Evolutionary conservation across 2,797 vertebrate genomes (phyloP).

Genomic region (Echeneis naucrates): DNA sequence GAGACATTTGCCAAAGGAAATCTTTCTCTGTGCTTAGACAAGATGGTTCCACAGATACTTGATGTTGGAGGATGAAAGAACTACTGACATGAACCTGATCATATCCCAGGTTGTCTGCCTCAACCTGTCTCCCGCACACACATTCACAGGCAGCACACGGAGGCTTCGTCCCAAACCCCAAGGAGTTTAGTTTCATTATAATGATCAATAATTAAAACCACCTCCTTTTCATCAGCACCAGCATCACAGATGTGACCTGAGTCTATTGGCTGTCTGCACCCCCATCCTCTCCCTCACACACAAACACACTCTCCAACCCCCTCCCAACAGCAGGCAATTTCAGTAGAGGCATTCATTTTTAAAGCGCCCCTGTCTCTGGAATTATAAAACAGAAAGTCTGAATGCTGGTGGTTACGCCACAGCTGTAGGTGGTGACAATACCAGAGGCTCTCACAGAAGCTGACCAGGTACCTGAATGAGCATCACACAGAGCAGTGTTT

Average conservation of each 20-base stretch:
- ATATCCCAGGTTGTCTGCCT: background rate
- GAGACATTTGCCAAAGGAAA: conserved; percentile 1
- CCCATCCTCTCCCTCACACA: conserved; percentile 24
- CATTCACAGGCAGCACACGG: background rate
- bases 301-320: conserved; percentile 10
- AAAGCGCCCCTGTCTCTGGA: conserved; percentile 65
- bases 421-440: conserved; percentile 42
- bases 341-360: conserved; percentile 82
- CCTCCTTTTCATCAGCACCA: conserved; percentile 76
- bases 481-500: background rate
- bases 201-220: conserved; percentile 85
- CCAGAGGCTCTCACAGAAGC: conserved; percentile 18
- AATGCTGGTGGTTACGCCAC: conserved; percentile 33
- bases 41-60: conserved; percentile 6
- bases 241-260: conserved; percentile 79
- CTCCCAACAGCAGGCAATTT: conserved; percentile 58
- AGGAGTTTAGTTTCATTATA: conserved; percentile 79
- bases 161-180: conserved; percentile 36
- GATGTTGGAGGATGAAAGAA: conserved; percentile 11
- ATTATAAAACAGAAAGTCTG: conserved; percentile 65
- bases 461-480: conserved; percentile 6
- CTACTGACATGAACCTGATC: conserved; percentile 14
- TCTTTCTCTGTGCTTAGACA: conserved; percentile 21
- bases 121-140: conserved; percentile 11
- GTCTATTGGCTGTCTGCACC: conserved; percentile 59